A percentile compares a stretch with the other conserved stretches of the same genome.
These are phyloP conservation scores for Zaprionus kolodkinae DNA, from an alignment of 1,140 invertebrate genomes.

Conservation along the genomic window DNA sequence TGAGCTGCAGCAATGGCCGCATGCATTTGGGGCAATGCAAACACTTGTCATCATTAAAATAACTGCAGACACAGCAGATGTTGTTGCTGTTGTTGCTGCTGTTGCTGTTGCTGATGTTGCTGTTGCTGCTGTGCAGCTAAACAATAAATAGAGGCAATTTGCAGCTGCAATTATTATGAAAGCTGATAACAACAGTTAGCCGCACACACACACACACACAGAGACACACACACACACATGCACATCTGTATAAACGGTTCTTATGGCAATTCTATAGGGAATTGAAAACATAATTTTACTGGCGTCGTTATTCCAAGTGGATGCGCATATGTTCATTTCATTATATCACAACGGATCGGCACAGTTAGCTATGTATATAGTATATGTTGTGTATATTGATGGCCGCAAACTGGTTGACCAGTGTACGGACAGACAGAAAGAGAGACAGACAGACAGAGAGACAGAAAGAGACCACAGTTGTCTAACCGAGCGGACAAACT, in stretches of 20 bases:
- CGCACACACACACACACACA: slow-evolving; percentile 19
- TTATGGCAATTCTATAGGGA: slow-evolving; percentile 1
- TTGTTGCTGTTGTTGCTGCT: slow-evolving; percentile 25
- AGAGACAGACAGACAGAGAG: too few species aligned
- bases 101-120: not conserved
- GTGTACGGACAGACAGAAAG: not conserved
- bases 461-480: too few species aligned
- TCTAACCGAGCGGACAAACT: too few species aligned
- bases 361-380: not conserved
- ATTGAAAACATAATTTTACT: slow-evolving; percentile 11
- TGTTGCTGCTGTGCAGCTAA: slow-evolving; percentile 53
- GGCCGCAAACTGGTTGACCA: slow-evolving; percentile 38
- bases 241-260: not conserved
- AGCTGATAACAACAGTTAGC: slow-evolving; percentile 64
- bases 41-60: slow-evolving; percentile 82
- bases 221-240: not conserved
- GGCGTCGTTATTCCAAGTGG: slow-evolving; percentile 21
- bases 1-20: slow-evolving; percentile 23
- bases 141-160: slow-evolving; percentile 82
- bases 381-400: slow-evolving; percentile 20
- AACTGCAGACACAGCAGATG: slow-evolving; percentile 59
- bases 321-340: slow-evolving; percentile 23
- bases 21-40: slow-evolving; percentile 59
- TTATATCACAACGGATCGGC: slow-evolving; percentile 1
- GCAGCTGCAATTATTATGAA: slow-evolving; percentile 81